Conservation (phyloP, 2,888 invertebrate genomes). For the Drosophila tripunctata region DNA sequence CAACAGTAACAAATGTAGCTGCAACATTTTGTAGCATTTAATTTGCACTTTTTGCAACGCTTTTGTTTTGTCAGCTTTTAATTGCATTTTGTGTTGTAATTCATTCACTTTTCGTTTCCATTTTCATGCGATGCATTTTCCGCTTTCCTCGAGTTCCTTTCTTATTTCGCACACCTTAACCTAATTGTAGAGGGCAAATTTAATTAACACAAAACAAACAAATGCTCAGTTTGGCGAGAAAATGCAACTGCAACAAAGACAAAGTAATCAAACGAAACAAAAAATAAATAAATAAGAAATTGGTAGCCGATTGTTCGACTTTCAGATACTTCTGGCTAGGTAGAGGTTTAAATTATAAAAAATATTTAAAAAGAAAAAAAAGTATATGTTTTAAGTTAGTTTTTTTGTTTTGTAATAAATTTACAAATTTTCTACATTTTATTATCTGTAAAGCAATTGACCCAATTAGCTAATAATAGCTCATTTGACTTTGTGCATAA, state of each 20-base stretch:
- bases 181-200: conserved; percentile 63
- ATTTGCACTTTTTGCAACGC: conserved; percentile 52
- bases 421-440: too few species aligned
- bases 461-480: too few species aligned
- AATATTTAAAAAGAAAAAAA: too few species aligned
- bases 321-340: too few species aligned
- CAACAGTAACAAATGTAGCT: conserved; percentile 9
- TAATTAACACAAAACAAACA: conserved; percentile 64
- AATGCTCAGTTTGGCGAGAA: conserved; percentile 1
- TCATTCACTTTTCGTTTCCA: conserved; percentile 35
- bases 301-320: neutral
- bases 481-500: too few species aligned
- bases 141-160: conserved; percentile 16
- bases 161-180: conserved; percentile 24
- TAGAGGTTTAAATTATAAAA: too few species aligned
- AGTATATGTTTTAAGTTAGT: too few species aligned
- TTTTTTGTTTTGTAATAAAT: too few species aligned
- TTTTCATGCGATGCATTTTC: conserved; percentile 32
- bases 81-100: conserved; percentile 55
- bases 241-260: neutral
- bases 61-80: conserved; percentile 50
- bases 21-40: conserved; percentile 61
- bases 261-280: conserved; percentile 4
- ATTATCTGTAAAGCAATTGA: too few species aligned
- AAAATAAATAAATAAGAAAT: neutral